Base-by-base conservation (phyloP, 2,888 invertebrate species). In the Pachymerium ferrugineum region DNA sequence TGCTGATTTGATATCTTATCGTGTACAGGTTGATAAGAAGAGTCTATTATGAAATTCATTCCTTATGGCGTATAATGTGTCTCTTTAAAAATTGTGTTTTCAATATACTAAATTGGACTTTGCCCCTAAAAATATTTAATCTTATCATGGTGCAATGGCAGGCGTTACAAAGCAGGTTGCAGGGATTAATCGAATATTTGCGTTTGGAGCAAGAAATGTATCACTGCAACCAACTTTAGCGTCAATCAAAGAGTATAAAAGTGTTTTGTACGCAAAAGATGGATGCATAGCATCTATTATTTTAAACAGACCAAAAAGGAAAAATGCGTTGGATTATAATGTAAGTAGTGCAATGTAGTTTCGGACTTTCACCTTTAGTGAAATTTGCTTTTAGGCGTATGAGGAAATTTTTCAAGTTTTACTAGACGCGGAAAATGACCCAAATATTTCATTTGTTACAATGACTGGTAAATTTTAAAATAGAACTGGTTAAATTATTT, bases 271-370 rank as follows among this genome's bases (percentile, higher is more conserved):
- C 47, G 22, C 47, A 47, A 47, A 47, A 8, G 4, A 16, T 2
- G 16, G n/a, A 19, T 16, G 47, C 2, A 19, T 31, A 12, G 31
- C 30, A 22, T 83, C 88, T 28, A 85, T 93, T 22, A 86, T 84
- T 78, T 86, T 93, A 47, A 91, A 93, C 81, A 88, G 91, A 80
- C 93, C 93, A 0, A 81, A 82, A 2, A 92, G 88, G 82, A 92
- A 89, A 80, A 96, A 96, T 86, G 92, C 94, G 0, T 82, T 94
- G 0, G 88, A 87, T 70, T 70, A n/a, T n/a, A n/a, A n/a, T 76
- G 3, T 78, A 83, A 78, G 85, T 85, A 79, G 22, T 47, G 16
- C 22, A 4, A 2, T 16, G 19, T 47, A 6, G 2, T 4, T 14
- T 47, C 47, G 3, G 1, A 5, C 1, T 14, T 5, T 14, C 22